Percentiles rank a stretch among this genome's conserved stretches.
Conservation (phyloP, 2,113 vertebrate genomes). For the Grammomys dolichurus region DNA sequence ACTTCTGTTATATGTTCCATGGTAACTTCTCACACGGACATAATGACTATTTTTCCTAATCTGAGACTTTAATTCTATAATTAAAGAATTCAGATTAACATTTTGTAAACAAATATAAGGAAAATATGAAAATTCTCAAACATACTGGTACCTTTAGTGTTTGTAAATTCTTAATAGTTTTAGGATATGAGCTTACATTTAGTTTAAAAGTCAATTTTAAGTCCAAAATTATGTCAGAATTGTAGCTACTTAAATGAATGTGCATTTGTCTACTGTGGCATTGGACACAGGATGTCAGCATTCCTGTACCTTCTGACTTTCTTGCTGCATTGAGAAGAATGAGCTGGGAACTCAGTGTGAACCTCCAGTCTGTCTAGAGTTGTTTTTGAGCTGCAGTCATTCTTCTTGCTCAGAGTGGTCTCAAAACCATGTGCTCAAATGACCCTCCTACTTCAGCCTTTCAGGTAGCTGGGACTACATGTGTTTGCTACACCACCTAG, state of each 20-base stretch:
- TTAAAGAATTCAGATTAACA: not conserved
- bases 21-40: not conserved
- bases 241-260: not conserved
- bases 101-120: not conserved
- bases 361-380: not conserved
- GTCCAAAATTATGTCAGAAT: not conserved
- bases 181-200: conserved; percentile 2
- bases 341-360: not conserved
- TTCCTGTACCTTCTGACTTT: not conserved
- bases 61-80: not conserved
- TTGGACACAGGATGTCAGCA: not conserved
- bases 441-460: not conserved
- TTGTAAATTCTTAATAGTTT: not conserved
- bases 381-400: not conserved
- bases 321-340: not conserved
- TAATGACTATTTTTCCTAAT: not conserved
- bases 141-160: not conserved
- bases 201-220: not conserved
- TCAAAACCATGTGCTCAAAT: not conserved
- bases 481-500: not conserved
- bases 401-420: not conserved
- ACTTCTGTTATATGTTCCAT: not conserved
- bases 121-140: not conserved
- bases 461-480: not conserved
- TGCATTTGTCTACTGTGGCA: not conserved